A percentile compares a stretch with the other conserved stretches of the same genome.
These are phyloP conservation scores for Bilobella aurantiaca DNA, from an alignment of 1,140 invertebrate genomes.

Conservation along the genomic window DNA sequence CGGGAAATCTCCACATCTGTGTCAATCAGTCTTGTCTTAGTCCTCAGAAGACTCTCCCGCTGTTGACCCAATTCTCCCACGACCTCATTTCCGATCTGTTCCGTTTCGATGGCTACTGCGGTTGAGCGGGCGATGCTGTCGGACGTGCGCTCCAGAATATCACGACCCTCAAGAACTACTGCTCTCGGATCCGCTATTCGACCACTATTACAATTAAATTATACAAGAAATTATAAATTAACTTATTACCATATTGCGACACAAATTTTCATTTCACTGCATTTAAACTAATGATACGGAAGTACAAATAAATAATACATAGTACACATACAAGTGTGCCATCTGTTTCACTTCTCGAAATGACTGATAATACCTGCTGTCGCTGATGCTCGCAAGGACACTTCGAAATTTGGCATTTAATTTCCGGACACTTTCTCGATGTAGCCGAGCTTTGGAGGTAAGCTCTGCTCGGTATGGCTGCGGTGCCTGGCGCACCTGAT, in stretches of 20 bases:
- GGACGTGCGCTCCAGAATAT: constrained; percentile 51
- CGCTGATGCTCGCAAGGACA: too few species aligned
- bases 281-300: too few species aligned
- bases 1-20: constrained; percentile 52
- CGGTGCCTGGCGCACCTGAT: too few species aligned
- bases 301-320: too few species aligned
- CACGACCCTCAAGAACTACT: constrained; percentile 48
- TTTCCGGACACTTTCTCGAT: constrained; percentile 21
- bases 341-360: too few species aligned
- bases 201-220: background rate
- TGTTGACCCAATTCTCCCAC: constrained; percentile 55
- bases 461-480: constrained; percentile 28
- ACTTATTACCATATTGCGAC: constrained; percentile 25
- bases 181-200: constrained; percentile 36
- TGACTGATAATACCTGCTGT: too few species aligned
- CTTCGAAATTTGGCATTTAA: constrained; percentile 22
- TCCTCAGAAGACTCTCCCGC: constrained; percentile 51
- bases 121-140: constrained; percentile 58
- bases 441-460: constrained; percentile 20
- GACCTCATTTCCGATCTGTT: constrained; percentile 63
- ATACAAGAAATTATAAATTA: background rate
- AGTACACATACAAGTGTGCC: too few species aligned
- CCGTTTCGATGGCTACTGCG: constrained; percentile 63
- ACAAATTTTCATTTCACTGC: too few species aligned
- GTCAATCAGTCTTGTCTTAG: constrained; percentile 49